Evolutionary conservation across 2,888 invertebrate species (phyloP), one percentile per base, ranked within the genome.

Genomic region (Cerastis rubricosa): DNA sequence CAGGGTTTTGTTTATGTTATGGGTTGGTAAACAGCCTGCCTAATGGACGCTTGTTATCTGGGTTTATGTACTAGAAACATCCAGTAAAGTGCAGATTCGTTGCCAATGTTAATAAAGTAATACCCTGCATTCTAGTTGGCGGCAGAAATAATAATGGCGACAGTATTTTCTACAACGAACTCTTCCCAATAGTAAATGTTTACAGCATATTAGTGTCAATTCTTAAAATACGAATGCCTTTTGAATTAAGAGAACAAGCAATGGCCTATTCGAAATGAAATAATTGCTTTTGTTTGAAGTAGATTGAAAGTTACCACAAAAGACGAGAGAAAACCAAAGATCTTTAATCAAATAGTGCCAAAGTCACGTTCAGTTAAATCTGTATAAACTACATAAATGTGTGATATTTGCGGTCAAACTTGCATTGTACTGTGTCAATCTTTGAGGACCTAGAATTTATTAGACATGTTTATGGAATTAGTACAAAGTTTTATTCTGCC

Each of bases 391-490:
- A 43, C 69, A 76, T 63, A 66, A 83, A 83, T 72, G 81, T 84
- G 76, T 59, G 63, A 76, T 81, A 76, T 84, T 84, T 81, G 17
- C n/a, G 59, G 63, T 54, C 51, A 68, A 76, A 80, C 63, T 64
- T 66, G 49, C 51, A 49, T 69, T 64, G 47, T 69, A 49, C n/a
- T 54, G 22, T 57, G 64, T 69, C 68, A 76, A 84, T 76, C 61
- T 80, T 80, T 70, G 61, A 54, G 22, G 22, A 54, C 35, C n/a
- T 54, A 76, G 49, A 69, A 51, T 66, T 40, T 69, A 51, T 76
- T 66, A 40, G 68, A 71, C 76, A 61, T 76, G 8, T n/a, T 40
- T 67, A 70, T 51, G 35, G 35, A 54, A n/a, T 25, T 22, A n/a
- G 11, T 49, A 69, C 22, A 2, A 35, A 57, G 29, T 72, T 40